phyloP scores from a whole-genome alignment of 2,888 invertebrate genomes.

The Troilus luridus region DNA sequence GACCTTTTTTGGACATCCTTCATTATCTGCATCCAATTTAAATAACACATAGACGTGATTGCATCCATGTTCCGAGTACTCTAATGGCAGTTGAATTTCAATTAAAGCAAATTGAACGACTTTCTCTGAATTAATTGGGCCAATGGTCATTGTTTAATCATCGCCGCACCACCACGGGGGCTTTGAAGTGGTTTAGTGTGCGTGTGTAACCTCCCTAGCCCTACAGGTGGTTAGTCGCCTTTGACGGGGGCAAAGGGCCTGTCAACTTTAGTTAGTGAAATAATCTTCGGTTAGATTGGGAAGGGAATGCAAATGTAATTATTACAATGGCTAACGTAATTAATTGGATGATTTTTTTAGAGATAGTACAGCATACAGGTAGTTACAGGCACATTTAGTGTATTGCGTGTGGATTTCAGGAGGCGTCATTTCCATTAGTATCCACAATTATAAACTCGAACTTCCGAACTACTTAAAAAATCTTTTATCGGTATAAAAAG shows the following conservation, averaged over 20 bases:
- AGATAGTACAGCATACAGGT: neutral
- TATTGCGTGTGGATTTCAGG: too few species aligned
- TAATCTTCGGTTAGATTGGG: neutral
- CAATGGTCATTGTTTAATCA: conserved; percentile 30
- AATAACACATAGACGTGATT: neutral
- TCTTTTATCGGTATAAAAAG: too few species aligned
- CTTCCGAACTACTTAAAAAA: too few species aligned
- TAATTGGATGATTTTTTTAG: neutral
- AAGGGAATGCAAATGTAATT: neutral
- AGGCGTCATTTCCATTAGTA: too few species aligned
- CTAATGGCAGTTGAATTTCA: conserved; percentile 10
- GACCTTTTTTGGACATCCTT: neutral
- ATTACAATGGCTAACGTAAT: neutral
- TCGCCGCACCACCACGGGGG: neutral
- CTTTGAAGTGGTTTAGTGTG: conserved; percentile 25
- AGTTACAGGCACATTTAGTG: too few species aligned
- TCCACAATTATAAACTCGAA: too few species aligned
- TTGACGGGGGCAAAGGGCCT: neutral
- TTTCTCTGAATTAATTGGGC: conserved; percentile 16
- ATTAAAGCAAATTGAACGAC: conserved; percentile 8
- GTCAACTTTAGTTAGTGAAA: conserved; percentile 16
- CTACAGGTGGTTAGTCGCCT: conserved; percentile 29
- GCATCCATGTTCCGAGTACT: neutral
- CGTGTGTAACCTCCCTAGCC: neutral
- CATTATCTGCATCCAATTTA: neutral